These are phyloP conservation scores for human DNA, from an alignment of 2,113 vertebrate genomes.

Conservation along the genomic window GRCh38 chr7:138905001-138905500, in stretches of 20 bases:
- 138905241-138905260: neutral
- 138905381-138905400: neutral
- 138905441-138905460: neutral
- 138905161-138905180: neutral
- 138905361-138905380: neutral
- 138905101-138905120: neutral
- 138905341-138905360: neutral
- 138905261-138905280: neutral
- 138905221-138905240: neutral
- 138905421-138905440: neutral
- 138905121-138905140: neutral
- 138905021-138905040: constrained; percentile 98
- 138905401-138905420: neutral
- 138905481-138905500: neutral
- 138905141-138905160: neutral
- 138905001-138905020: constrained; percentile 74
- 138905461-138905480: neutral
- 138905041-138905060: constrained; percentile 92
- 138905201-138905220: accelerated
- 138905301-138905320: neutral
- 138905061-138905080: constrained; percentile 95
- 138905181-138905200: neutral
- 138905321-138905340: neutral
- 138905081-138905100: constrained; percentile 82
- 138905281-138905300: neutral